Base-by-base conservation (phyloP, 2,797 vertebrate genomes). In the Catostomus latipinnis region DNA sequence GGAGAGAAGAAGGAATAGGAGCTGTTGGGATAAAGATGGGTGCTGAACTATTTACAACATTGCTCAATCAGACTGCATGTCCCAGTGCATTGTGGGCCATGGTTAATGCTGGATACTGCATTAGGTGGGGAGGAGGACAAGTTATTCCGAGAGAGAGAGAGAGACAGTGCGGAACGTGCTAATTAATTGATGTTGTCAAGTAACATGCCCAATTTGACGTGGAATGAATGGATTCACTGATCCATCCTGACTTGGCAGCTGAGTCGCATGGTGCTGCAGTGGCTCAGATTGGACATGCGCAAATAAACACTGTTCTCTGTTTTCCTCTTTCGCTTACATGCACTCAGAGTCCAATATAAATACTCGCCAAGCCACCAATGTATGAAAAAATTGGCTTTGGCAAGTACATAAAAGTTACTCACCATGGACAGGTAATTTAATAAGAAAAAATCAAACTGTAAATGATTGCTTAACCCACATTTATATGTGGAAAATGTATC, bases 171-270 rank as follows among this genome's bases (percentile, higher is more conserved):
- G 90, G 90, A 90, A 89, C 85, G 83, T 78, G 81, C 87, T 89
- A 90, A 91, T 92, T 86, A 90, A 90, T 89, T 83, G 8, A 48
- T 85, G 80, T 62, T 89, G 89, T 91, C 43, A 73, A 89, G 85
- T 88, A 88, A 86, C 85, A 86, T 85, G 88, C 82, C 84, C 86
- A 90, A 89, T 91, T 90, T 91, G 90, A 93, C 81, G 88, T 82
- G 77, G 81, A 87, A 90, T 93, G 88, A 92, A 92, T 90, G 81
- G 87, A 92, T 87, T 86, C 88, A 90, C 76, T 91, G 87, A 93
- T 88, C 84, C 75, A 63, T 34, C 81, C 86, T 65, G n/a, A 84
- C 82, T 85, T 78, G 85, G 83, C 83, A 63, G 70, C 43, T 22
- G 74, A 76, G 75, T 86, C 82, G 78, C 78, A 57, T 18, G 76